A percentile compares a stretch with the other conserved stretches of the same genome.
Conservation (phyloP, 2,797 vertebrate genomes). For the Enteromius radiatus region DNA sequence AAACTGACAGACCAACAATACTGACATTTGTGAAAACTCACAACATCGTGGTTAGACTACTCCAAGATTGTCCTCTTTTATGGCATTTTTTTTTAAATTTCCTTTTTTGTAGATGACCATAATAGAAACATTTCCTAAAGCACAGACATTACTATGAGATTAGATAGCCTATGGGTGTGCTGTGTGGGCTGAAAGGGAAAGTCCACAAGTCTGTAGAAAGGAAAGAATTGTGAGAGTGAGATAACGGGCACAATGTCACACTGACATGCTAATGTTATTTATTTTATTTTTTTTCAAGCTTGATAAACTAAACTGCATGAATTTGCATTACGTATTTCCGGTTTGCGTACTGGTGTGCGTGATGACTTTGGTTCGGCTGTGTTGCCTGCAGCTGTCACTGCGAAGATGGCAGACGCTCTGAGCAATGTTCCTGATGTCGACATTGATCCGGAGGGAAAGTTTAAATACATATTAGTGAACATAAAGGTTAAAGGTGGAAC, state of each 20-base stretch:
- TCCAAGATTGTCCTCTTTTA: background rate
- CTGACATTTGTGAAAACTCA: background rate
- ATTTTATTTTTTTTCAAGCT: background rate
- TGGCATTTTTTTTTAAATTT: background rate
- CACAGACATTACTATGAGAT: background rate
- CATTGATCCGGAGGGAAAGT: conserved; percentile 86
- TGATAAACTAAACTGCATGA: background rate
- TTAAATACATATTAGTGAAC: conserved; percentile 89
- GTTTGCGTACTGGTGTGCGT: background rate
- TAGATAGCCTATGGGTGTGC: background rate
- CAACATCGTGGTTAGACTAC: background rate
- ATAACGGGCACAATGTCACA: background rate
- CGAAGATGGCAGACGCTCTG: conserved; percentile 74
- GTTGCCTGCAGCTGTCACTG: background rate
- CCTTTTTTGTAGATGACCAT: background rate
- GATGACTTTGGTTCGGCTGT: background rate
- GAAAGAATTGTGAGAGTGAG: background rate
- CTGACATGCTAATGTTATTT: background rate
- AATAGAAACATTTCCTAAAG: background rate
- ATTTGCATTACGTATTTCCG: conserved; percentile 4
- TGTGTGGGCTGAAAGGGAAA: background rate
- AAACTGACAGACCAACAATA: background rate
- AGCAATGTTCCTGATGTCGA: conserved; percentile 76
- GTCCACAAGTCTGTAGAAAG: background rate
- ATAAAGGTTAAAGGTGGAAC: conserved; percentile 77